Conservation (phyloP, 2,797 vertebrate species). For the Hapalemur alaotrensis region DNA sequence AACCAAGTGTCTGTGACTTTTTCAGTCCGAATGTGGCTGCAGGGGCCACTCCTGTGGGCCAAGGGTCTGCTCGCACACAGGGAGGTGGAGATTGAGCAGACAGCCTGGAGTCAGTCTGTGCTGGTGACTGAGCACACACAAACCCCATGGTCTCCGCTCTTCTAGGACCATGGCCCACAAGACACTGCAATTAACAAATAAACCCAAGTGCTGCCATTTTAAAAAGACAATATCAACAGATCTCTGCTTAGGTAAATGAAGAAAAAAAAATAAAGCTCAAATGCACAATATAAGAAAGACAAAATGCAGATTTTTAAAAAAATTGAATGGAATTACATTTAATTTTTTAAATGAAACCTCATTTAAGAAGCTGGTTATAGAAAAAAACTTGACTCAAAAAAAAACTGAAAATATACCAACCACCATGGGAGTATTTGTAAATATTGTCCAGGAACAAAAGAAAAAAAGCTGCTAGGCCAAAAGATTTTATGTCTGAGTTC, state of each 20-base stretch:
- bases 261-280: neutral
- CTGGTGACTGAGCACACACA: neutral
- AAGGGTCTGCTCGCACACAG: neutral
- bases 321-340: neutral
- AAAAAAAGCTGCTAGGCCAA: neutral
- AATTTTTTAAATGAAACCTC: neutral
- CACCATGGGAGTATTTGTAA: neutral
- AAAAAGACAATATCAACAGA: neutral
- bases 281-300: neutral
- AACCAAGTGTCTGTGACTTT: neutral
- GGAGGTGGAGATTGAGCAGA: no score
- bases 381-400: neutral
- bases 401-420: neutral
- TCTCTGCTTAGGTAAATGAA: neutral
- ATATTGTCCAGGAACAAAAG: neutral
- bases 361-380: neutral
- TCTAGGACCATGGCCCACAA: neutral
- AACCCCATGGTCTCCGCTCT: neutral
- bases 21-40: neutral
- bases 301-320: neutral
- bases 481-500: conserved; percentile 3
- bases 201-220: neutral
- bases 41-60: neutral
- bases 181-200: neutral
- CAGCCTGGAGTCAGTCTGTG: neutral